Base-by-base conservation (phyloP, 2,797 vertebrate genomes). In the Gallinago stenura region DNA sequence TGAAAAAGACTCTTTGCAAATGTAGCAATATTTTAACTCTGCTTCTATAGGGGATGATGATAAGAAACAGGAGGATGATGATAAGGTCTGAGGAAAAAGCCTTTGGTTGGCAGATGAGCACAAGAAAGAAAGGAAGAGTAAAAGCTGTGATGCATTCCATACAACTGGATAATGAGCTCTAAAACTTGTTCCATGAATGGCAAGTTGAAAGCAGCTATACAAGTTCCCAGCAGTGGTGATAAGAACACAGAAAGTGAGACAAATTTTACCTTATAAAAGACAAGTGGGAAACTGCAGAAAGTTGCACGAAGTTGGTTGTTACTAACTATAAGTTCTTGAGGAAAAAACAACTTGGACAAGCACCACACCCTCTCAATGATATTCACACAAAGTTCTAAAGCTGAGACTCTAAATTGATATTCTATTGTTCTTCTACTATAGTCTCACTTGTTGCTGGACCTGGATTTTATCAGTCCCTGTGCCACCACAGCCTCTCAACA, bases 221-320 rank as follows among this genome's bases (percentile, higher is more conserved):
- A 53, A 95, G 37, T 45, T 94, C 60, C 60, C 66, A 69, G 50
- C 66, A 64, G 66, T 43, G 51, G 51, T 76, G 91, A 76, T 88
- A 94, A 78, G 66, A 79, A 83, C 77, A 57, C 51, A 66, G 60
- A 87, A 60, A 68, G 80, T 45, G 43, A 89, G 68, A 73, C 48
- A 77, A 58, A 69, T 92, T 96, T 92, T 83, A 43, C 53, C 53
- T 57, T 31, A 58, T 77, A 75, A 89, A 89, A 82, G 71, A 73
- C 54, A 90, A 91, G 50, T 26, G 50, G 48, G 10, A 64, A 83
- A 54, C 30, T 16, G 20, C 33, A 57, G 30, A 15, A 81, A 78
- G 33, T 46, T 50, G 51, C 31, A 71, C 30, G 31, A 31, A 85
- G 56, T 70, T 80, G 24, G 26, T 21, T 90, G 18, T 25, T 90